phyloP scores from a whole-genome alignment of 2,888 invertebrate genomes.

The Lacanobia wlatinum region DNA sequence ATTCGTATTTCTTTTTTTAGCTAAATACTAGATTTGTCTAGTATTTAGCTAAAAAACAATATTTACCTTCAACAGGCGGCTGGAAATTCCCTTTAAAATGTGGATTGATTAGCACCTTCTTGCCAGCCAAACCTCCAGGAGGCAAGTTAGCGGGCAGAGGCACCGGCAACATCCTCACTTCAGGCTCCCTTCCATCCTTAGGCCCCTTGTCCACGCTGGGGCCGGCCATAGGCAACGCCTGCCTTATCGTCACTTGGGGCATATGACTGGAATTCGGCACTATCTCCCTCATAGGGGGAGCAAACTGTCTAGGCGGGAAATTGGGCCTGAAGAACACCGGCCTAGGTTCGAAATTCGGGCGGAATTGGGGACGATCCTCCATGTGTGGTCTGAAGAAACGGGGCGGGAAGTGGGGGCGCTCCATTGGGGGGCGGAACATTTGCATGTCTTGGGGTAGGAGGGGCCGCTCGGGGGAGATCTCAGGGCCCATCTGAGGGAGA shows the following conservation, averaged over 20 bases:
- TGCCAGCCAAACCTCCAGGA: conserved; percentile 85
- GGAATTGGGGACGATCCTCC: conserved; percentile 70
- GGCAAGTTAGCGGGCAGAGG: conserved; percentile 78
- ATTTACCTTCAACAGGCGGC: conserved; percentile 89
- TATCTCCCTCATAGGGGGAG: conserved; percentile 75
- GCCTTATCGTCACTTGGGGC: conserved; percentile 83
- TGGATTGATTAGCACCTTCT: conserved; percentile 93
- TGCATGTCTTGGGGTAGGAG: conserved; percentile 68
- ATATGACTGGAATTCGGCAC: conserved; percentile 74
- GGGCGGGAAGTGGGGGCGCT: conserved; percentile 66
- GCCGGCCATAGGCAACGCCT: conserved; percentile 68
- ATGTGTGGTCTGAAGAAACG: conserved; percentile 72
- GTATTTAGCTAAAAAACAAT: too few species aligned
- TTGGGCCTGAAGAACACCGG: conserved; percentile 69
- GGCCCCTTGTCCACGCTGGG: conserved; percentile 52
- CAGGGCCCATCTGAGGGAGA: conserved; percentile 67
- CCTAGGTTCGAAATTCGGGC: conserved; percentile 72
- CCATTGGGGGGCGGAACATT: conserved; percentile 68
- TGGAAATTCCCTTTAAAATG: conserved; percentile 92
- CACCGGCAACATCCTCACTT: conserved; percentile 86
- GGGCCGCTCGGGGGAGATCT: conserved; percentile 73
- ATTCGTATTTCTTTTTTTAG: too few species aligned
- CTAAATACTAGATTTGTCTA: too few species aligned
- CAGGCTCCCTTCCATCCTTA: conserved; percentile 73
- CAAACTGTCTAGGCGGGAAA: conserved; percentile 73